These are phyloP conservation scores for Trichomycterus rosablanca DNA, from an alignment of 2,113 vertebrate genomes.

Conservation along the genomic window DNA sequence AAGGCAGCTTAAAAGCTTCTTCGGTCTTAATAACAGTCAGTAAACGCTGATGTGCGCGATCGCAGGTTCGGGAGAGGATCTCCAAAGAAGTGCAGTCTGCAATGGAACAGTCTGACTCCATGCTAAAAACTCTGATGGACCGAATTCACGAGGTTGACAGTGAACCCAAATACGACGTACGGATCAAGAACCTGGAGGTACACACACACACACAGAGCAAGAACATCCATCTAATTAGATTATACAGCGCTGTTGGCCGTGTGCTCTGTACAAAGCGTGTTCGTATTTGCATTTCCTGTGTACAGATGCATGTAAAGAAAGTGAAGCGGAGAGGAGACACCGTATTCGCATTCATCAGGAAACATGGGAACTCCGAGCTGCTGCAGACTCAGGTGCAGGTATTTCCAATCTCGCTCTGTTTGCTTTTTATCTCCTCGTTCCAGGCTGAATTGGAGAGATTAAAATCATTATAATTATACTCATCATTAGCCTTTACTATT, in stretches of 20 bases:
- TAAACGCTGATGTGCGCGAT: too few relatives aligned
- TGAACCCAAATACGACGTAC: slow-evolving; percentile 21
- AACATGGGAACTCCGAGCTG: slow-evolving; percentile 3
- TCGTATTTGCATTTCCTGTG: background rate
- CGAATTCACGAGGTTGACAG: slow-evolving; percentile 33
- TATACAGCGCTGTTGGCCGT: too few relatives aligned
- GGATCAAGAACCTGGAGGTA: slow-evolving; percentile 32
- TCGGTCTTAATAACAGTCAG: too few relatives aligned
- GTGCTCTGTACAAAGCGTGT: background rate
- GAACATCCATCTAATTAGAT: too few relatives aligned
- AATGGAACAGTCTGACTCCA: slow-evolving; percentile 27
- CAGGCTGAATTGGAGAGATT: too few relatives aligned
- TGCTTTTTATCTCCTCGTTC: background rate
- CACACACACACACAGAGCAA: background rate
- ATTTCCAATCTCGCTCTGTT: too few relatives aligned
- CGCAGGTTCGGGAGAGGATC: slow-evolving; percentile 31
- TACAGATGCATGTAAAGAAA: slow-evolving; percentile 49
- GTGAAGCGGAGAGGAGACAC: slow-evolving; percentile 52
- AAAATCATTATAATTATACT: too few relatives aligned
- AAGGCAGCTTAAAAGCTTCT: too few relatives aligned
- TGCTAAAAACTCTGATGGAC: slow-evolving; percentile 39
- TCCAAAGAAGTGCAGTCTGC: slow-evolving; percentile 19
- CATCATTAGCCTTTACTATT: too few relatives aligned
- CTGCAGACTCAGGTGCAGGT: slow-evolving; percentile 43
- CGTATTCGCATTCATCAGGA: slow-evolving; percentile 39